Base-by-base conservation (phyloP, 2,113 vertebrate genomes). In the Mirza zaza region DNA sequence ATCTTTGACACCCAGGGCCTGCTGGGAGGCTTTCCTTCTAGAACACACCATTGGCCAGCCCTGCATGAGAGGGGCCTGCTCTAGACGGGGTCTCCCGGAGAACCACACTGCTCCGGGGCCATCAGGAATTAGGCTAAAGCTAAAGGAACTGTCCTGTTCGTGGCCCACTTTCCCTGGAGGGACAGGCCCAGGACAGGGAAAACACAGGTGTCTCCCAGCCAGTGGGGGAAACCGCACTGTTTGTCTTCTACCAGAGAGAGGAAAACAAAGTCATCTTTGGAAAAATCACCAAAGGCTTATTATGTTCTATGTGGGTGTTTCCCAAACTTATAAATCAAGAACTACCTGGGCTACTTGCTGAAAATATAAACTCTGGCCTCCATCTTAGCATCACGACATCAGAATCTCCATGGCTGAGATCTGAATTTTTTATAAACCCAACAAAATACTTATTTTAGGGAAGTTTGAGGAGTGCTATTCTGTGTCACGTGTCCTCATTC, bases 321-420 rank as follows among this genome's bases (percentile, higher is more conserved):
- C 76, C 52, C 73, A 92, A 57, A 57, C 73, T 91, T 21, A 13
- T 39, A 89, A 90, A 86, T 86, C 61, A 70, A 87, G 79, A 95
- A 63, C 48, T 15, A 68, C 50, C 25, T 70, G 86, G 1, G 39
- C 1, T 42, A 21, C 55, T 87, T 88, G 68, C 27, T 90, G 67
- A 81, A 97, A 94, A 95, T 32, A 61, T 23, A 86, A 75, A 75
- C 89, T 67, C 86, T 39, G 76, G 61, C 34, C n/a, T 87, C 14
- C 23, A 68, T 29, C 90, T 39, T 34, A 85, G 17, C 65, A 27
- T 17, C 77, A 90, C 0, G 3, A 59, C 85, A 50, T 75, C 48
- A 83, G 84, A 84, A 45, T 76, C 87, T 92, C 48, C 21, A n/a
- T 14, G 50, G 61, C 2, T 0, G 15, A 14, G n/a, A 75, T 2